Evolutionary conservation across 23 tunicate genomes (phyloP), one percentile per base, ranked within the genome.

Genomic region (Trididemnum clinides): DNA sequence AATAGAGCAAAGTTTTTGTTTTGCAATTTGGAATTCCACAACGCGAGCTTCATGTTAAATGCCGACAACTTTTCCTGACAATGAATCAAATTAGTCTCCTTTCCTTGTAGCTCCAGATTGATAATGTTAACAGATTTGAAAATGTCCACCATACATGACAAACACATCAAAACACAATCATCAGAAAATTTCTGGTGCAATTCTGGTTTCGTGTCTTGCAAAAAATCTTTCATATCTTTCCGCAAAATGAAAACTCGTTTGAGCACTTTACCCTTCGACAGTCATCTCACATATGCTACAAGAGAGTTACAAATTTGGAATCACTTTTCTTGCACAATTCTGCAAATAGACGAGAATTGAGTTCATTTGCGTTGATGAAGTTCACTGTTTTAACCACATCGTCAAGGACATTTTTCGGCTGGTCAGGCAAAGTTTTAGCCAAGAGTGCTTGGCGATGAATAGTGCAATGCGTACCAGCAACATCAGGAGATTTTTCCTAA

Each of bases 141-240:
- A 50, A 85, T 85, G 83, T 76, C 88, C 44, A 84, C 88, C 88
- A 72, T 72, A 72, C 72, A 84, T 49, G 70, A 72, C 83, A 85
- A 32, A 75, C 57, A 65, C 49, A 84, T 71, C 28, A 84, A 49
- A 84, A 84, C 71, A 84, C 88, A 31, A 51, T 84, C 39, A 71
- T 84, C 88, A 71, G 88, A 50, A 28, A 69, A 66, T 62, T 81
- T 81, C 6, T 81, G 22, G 51, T 66, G 79, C 80, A 83, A 21
- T 83, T 70, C 86, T 83, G 78, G 87, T 70, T 83, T 83, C 19
- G 35, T 20, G 35, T 33, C 87, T 70, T 39, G 80, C 78, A 83
- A 29, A 83, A 83, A 70, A 20, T 36, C 59, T 75, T 75, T 36
- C 65, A 75, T 75, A 36, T 75, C 81, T 51, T 78, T 2, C 21